Evolutionary conservation across 2,797 vertebrate genomes (phyloP), one percentile per base, ranked within the genome.

Genomic region (Danio jaintianensis): DNA sequence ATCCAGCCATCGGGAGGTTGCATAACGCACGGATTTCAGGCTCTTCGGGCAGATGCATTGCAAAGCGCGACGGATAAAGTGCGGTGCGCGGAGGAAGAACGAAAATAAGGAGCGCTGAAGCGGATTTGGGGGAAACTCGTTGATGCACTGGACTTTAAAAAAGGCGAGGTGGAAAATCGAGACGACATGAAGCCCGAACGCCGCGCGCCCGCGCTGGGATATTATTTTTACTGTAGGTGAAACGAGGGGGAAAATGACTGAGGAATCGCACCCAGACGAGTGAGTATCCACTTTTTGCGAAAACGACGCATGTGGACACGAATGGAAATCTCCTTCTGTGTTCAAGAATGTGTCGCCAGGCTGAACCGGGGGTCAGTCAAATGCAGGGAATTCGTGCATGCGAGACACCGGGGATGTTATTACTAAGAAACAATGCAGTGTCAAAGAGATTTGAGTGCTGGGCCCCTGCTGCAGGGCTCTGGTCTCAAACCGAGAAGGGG

Each of bases 191-290:
- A 87, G 91, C 87, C 87, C 43, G 86, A 87, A 88, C 87, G 64
- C 85, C 62, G 87, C 75, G 87, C 81, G 10, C 86, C 89, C 87
- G 82, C 85, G 87, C 90, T 82, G 86, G 89, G 86, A 89, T 89
- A 74, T 87, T 66, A 86, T 82, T 88, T 68, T 83, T 66, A 86
- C 82, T 87, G 84, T 87, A 91, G 92, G 86, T 93, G 91, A 93
- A 91, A 81, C 85, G 86, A 81, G 79, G 79, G 73, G 79, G 58
- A 86, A 90, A 89, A 94, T 94, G 93, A 93, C 78, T 86, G 93
- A 93, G 84, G 92, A 93, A 87, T 89, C 89, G 87, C 90, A 91
- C 69, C 93, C 93, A 83, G 91, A 94, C 90, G 92, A 93, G 93
- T 94, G 87, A 93, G 92, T 92, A 86, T 55, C 42, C 47, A 80